Evolutionary conservation across 2,888 invertebrate genomes (phyloP).

Genomic region (Eupithecia centaureata): DNA sequence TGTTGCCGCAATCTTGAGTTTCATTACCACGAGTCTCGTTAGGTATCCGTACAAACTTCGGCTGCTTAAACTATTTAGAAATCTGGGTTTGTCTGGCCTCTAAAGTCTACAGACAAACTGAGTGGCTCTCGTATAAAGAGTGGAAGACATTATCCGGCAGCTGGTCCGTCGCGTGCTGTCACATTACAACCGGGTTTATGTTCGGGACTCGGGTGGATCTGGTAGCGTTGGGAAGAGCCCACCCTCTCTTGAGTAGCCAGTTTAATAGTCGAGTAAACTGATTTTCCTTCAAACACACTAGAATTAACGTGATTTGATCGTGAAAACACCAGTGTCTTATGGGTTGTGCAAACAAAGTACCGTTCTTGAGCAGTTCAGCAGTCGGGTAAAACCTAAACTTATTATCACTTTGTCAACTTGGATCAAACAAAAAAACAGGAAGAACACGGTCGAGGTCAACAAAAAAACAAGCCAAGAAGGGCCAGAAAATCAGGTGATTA

Average conservation of each 20-base stretch:
- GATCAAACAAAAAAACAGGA: background rate
- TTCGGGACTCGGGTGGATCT: slow-evolving; percentile 50
- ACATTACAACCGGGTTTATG: slow-evolving; percentile 71
- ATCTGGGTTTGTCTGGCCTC: background rate
- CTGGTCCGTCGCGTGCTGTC: slow-evolving; percentile 66
- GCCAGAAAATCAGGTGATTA: background rate
- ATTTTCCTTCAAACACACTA: background rate
- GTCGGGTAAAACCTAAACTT: background rate
- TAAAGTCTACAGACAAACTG: slow-evolving; percentile 66
- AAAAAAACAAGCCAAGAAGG: background rate
- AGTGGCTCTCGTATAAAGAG: slow-evolving; percentile 57
- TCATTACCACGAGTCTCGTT: too few relatives aligned
- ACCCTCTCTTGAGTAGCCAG: background rate
- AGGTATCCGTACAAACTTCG: too few relatives aligned
- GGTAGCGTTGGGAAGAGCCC: slow-evolving; percentile 25
- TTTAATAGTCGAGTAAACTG: background rate
- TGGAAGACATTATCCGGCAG: slow-evolving; percentile 65
- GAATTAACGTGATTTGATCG: background rate
- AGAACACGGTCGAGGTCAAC: background rate
- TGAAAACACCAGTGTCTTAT: too few relatives aligned
- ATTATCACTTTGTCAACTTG: background rate
- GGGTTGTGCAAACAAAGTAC: background rate
- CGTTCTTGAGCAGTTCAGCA: background rate
- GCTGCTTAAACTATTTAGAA: background rate
- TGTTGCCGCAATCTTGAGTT: too few relatives aligned